phyloP scores from a whole-genome alignment of 2,797 vertebrate species.

The Trichosurus vulpecula region DNA sequence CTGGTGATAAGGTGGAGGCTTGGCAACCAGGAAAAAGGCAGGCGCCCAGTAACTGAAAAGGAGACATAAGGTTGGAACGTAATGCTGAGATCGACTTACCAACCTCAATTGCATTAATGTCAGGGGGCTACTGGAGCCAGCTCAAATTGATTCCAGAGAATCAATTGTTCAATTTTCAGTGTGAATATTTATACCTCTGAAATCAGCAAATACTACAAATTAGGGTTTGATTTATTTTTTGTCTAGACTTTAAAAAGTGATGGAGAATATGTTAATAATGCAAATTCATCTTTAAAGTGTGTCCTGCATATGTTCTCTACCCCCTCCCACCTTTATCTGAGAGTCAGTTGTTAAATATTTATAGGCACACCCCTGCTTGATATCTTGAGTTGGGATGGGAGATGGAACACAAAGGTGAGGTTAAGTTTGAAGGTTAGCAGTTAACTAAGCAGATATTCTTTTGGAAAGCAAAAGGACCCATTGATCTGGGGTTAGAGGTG shows the following conservation, averaged over 20 bases:
- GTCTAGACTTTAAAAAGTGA: not conserved
- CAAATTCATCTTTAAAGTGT: not conserved
- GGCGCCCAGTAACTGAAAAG: not conserved
- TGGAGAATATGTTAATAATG: not conserved
- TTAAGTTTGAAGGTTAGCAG: not conserved
- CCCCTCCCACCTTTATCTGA: not conserved
- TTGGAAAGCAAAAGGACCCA: not conserved
- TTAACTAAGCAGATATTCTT: not conserved
- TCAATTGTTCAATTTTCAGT: not conserved
- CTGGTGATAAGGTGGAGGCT: no score
- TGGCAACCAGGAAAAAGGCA: not conserved
- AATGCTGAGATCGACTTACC: not conserved
- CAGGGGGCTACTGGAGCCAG: not conserved
- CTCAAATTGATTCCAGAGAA: not conserved
- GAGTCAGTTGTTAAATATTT: not conserved
- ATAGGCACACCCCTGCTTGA: not conserved
- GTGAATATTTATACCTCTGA: not conserved
- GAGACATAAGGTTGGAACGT: not conserved
- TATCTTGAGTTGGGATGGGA: not conserved
- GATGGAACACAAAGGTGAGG: not conserved
- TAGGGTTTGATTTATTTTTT: not conserved
- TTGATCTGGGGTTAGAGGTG: not conserved
- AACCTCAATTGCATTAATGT: not conserved
- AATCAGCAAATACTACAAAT: not conserved
- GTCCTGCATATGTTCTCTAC: not conserved